Conservation (phyloP, 1,140 invertebrate species). For the Helicoverpa zea region DNA sequence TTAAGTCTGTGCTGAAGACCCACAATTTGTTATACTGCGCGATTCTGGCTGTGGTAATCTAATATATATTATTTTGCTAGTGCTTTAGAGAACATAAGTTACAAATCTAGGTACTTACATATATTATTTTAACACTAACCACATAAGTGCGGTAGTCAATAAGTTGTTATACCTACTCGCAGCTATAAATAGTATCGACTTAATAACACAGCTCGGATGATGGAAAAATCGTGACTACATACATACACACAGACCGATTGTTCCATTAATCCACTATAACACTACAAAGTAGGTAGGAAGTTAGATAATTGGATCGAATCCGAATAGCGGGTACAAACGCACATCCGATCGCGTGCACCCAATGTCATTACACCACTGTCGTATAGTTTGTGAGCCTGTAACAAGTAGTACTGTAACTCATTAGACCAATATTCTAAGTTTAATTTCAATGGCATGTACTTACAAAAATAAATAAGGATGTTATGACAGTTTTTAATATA, state of each 20-base stretch:
- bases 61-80: no score
- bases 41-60: background rate
- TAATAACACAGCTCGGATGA: background rate
- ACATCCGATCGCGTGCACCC: conserved; percentile 33
- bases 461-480: no score
- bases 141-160: no score
- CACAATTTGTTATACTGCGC: background rate
- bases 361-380: conserved; percentile 14
- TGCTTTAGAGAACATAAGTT: no score
- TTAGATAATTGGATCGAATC: conserved; percentile 29
- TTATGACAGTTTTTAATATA: no score
- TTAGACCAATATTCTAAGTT: no score
- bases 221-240: conserved; percentile 7
- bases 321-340: background rate
- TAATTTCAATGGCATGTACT: no score
- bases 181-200: no score
- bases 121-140: no score
- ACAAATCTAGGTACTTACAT: no score
- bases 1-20: background rate
- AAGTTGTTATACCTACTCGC: no score
- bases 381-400: background rate
- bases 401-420: background rate
- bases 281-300: conserved; percentile 6
- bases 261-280: background rate
- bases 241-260: background rate